Evolutionary conservation across 2,113 vertebrate species (phyloP).

Genomic region (Vulpes vulpes): DNA sequence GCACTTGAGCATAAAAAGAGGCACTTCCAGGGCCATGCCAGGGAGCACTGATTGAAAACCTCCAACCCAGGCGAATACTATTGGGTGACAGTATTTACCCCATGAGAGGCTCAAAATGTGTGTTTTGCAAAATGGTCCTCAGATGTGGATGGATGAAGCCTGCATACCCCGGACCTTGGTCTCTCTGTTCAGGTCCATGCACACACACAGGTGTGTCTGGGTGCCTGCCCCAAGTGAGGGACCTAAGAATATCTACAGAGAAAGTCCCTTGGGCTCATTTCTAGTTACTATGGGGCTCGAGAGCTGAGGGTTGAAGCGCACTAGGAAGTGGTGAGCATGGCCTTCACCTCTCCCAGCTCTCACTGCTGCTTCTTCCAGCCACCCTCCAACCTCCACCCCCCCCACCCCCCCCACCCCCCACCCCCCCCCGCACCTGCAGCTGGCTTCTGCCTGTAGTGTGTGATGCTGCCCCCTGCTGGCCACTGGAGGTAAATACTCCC

Average conservation of each 20-base stretch:
- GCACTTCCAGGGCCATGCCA: background rate
- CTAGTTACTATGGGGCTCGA: background rate
- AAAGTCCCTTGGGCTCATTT: background rate
- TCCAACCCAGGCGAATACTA: background rate
- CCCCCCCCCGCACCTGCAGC: rapidly evolving
- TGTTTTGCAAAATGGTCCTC: background rate
- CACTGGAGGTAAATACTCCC: background rate
- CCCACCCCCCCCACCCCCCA: too few relatives aligned
- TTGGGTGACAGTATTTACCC: background rate
- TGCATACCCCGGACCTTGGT: background rate
- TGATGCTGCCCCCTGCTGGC: conserved; percentile 38
- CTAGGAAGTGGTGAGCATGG: background rate
- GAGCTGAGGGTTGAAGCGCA: background rate
- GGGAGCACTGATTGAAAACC: background rate
- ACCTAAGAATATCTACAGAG: background rate
- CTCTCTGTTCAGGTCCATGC: background rate
- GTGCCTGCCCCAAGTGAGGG: background rate
- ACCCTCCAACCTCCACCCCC: background rate
- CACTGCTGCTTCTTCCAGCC: background rate
- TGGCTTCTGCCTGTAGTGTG: rapidly evolving
- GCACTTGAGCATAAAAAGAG: background rate
- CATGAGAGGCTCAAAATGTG: background rate
- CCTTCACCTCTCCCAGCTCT: background rate
- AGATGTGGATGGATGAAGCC: background rate
- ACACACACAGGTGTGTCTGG: rapidly evolving